Base-by-base conservation (phyloP, 2,113 vertebrate species). In the Delphinapterus leucas region DNA sequence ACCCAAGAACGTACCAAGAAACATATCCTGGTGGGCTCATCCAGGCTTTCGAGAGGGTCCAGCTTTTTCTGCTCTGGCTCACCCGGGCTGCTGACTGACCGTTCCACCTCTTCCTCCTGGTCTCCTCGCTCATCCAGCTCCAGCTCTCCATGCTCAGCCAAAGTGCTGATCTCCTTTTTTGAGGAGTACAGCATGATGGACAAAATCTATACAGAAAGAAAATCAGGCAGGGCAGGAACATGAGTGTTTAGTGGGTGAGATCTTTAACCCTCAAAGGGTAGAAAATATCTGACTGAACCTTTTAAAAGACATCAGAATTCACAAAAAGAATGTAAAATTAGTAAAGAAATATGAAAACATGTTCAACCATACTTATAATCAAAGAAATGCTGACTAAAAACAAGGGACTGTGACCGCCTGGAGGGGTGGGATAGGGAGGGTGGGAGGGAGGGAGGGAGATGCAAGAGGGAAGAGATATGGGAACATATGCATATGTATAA, bases 141-240 rank as follows among this genome's bases (percentile, higher is more conserved):
- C 7, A 98, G 95, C 79, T 99, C 98, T 33, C 98, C 98, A 28
- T 98, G 99, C 92, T 99, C 99, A 33, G 99, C 98, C 98, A 99
- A 98, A 93, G 98, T 99, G 85, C 98, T 99, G 91, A 99, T 99
- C 97, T 99, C 99, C 92, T 99, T 99, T 98, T 99, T 99, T 41
- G 99, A 99, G 26, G 99, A 99, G 98, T 99, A 99, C 33, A 99
- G 99, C 99, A 99, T 99, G 98, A 99, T 99, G 81, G 99, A 99
- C 85, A 99, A 99, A 95, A 99, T 99, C 99, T 99, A 36, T 10
- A 89, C 0, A 76, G 88, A 82, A 38, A 90, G 77, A 80, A 92
- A 94, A 41, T 25, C 4, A 92, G 58, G 49, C 14, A 38, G 60
- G 70, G 6, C 33, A 87, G 63, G 4, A 38, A 44, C 18, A 10